Percentiles rank a stretch among this genome's conserved stretches.
Conservation (phyloP, 2,797 vertebrate genomes). For the Serranus cabrilla region DNA sequence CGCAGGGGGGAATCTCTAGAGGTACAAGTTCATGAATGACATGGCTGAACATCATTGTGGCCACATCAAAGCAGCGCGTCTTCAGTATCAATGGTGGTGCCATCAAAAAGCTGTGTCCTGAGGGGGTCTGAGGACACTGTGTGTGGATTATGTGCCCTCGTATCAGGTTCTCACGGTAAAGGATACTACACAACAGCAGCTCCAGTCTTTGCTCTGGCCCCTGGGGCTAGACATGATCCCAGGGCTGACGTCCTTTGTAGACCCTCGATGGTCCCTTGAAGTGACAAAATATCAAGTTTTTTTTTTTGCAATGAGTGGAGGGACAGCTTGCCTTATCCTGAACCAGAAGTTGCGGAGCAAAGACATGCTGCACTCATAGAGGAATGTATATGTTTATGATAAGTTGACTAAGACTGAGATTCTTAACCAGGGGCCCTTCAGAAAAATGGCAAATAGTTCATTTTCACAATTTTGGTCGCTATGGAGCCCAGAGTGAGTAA, state of each 20-base stretch:
- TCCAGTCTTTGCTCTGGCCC: slow-evolving; percentile 73
- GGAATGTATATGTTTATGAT: not conserved
- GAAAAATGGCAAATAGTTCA: too few species aligned
- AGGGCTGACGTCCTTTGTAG: slow-evolving; percentile 78
- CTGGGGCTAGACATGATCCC: slow-evolving; percentile 84
- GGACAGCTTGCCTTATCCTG: slow-evolving; percentile 5
- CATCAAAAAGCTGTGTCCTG: slow-evolving; percentile 82
- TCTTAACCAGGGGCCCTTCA: too few species aligned
- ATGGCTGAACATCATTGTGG: slow-evolving; percentile 79
- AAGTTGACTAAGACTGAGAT: too few species aligned
- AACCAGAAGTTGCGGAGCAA: slow-evolving; percentile 4
- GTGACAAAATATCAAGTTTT: slow-evolving; percentile 72
- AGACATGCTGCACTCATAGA: not conserved
- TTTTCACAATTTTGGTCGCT: too few species aligned
- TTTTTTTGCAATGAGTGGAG: slow-evolving; percentile 18
- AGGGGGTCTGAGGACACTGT: slow-evolving; percentile 80
- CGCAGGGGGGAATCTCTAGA: slow-evolving; percentile 52
- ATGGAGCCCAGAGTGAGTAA: too few species aligned
- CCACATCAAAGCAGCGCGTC: slow-evolving; percentile 83
- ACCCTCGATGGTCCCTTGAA: slow-evolving; percentile 72
- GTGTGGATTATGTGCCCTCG: slow-evolving; percentile 80
- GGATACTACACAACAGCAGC: slow-evolving; percentile 84
- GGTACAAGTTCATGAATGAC: slow-evolving; percentile 83
- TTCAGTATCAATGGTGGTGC: slow-evolving; percentile 83
- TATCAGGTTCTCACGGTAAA: slow-evolving; percentile 86